Evolutionary conservation across 2,113 vertebrate genomes (phyloP).

Genomic region (Osmerus eperlanus): DNA sequence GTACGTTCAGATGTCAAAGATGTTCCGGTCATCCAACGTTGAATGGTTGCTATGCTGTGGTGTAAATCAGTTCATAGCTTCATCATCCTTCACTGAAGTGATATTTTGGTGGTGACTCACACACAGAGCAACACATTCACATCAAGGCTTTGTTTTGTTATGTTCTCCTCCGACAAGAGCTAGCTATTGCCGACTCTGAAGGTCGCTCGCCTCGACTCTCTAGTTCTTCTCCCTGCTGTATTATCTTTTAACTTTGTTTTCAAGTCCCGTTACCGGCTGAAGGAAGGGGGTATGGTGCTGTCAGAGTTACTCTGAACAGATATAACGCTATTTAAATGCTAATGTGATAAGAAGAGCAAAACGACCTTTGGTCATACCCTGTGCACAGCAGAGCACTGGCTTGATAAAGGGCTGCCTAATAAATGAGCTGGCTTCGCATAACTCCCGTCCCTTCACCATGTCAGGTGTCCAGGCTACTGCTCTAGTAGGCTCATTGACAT

Average conservation of each 20-base stretch:
- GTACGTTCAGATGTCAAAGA: too few species aligned
- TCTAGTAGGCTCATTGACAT: constrained; percentile 13
- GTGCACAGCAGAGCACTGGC: constrained; percentile 21
- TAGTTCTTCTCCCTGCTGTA: constrained; percentile 47
- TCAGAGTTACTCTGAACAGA: constrained; percentile 59
- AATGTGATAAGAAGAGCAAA: constrained; percentile 68
- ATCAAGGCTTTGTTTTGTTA: constrained; percentile 17
- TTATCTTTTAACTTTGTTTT: constrained; percentile 69
- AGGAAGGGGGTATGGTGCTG: constrained; percentile 52
- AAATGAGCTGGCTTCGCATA: constrained; percentile 51
- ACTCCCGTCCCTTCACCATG: constrained; percentile 25
- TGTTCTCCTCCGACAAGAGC: constrained; percentile 11
- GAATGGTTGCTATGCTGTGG: too few species aligned
- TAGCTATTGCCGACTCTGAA: constrained; percentile 50
- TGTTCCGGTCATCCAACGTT: too few species aligned
- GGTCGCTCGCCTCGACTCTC: constrained; percentile 43
- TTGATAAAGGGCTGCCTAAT: constrained; percentile 46
- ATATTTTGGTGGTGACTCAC: constrained; percentile 1
- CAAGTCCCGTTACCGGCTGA: constrained; percentile 50
- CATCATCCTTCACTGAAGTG: constrained; percentile 6
- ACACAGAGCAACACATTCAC: constrained; percentile 1
- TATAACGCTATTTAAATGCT: constrained; percentile 74
- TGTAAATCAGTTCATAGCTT: neutral
- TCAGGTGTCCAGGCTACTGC: constrained; percentile 41
- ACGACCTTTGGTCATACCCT: constrained; percentile 61